These are phyloP conservation scores for Brachionus sp. DNA, from an alignment of 1,140 invertebrate genomes.

Conservation along the genomic window DNA sequence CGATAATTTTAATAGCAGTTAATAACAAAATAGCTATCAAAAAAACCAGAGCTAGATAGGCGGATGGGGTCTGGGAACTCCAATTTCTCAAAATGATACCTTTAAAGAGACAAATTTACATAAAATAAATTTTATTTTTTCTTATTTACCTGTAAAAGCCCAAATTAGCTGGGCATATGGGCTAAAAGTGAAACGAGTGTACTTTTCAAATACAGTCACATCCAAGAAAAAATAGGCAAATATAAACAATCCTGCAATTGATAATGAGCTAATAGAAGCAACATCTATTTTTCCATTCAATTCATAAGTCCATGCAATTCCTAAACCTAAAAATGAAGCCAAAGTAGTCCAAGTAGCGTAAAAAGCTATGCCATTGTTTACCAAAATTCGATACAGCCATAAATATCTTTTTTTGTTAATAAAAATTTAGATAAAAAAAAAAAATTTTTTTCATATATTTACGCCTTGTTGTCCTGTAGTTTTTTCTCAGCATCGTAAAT, in stretches of 20 bases:
- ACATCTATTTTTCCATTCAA: not conserved
- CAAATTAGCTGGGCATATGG: not conserved
- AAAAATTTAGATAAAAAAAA: not conserved
- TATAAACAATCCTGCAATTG: not conserved
- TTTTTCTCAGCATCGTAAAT: not conserved
- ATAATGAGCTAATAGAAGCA: not conserved
- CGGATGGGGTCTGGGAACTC: not conserved
- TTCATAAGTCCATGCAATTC: conserved; percentile 49
- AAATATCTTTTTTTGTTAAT: conserved; percentile 48
- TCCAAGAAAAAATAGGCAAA: not conserved
- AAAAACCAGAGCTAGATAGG: not conserved
- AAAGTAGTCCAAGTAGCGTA: conserved; percentile 54
- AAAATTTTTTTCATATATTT: not conserved
- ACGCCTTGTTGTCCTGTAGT: not conserved
- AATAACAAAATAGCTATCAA: not conserved
- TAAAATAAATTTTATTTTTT: not conserved
- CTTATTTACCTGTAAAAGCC: not conserved
- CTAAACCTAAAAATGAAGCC: conserved; percentile 52
- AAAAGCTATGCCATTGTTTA: conserved; percentile 55
- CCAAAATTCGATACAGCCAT: conserved; percentile 52
- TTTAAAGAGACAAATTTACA: not conserved
- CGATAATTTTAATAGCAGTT: not conserved
- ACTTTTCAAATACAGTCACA: not conserved
- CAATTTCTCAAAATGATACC: not conserved
- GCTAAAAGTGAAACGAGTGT: not conserved